Base-by-base conservation (phyloP, 2,797 vertebrate species). In the Stomatorhinus walkeri region DNA sequence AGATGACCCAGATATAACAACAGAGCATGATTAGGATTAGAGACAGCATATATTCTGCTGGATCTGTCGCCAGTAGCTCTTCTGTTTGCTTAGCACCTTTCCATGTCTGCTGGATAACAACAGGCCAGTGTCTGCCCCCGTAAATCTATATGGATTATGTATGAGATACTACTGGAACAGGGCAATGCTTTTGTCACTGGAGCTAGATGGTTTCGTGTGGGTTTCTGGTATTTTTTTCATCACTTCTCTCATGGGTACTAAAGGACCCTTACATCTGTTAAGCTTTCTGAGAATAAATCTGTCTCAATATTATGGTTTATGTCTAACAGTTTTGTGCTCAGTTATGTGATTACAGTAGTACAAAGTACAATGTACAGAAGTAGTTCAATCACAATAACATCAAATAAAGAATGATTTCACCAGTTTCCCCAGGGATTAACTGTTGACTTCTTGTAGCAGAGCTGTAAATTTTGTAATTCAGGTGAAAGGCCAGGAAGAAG, bases 41-140 rank as follows among this genome's bases (percentile, higher is more conserved):
- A 92, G 94, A 95, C 52, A 94, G 92, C 95, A 96, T 96, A 94
- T 94, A 93, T 91, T 92, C 92, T 92, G 92, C 94, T 94, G 91
- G 95, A 95, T 93, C 93, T 96, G 96, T 96, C 96, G 96, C 96
- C 96, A 96, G 95, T 94, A 96, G 96, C 95, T 96, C 95, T 95
- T 91, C 89, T 81, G 92, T 94, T 93, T 91, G 91, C 94, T 96
- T 96, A 96, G 94, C 95, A 93, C 95, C 95, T 94, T 43, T 90
- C 91, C 91, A 90, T 94, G 93, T 93, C 91, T 88, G 86, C 49
- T 54, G 92, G 93, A 89, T 89, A 91, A 91, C 91, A 92, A 90
- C 91, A 90, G 91, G 89, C 87, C 91, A 91, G 90, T 94, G 94
- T 96, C 95, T 96, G 92, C 92, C 90, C 90, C 90, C 91, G 90